Conservation (phyloP, 2,888 invertebrate species). For the Catocala fraxini region DNA sequence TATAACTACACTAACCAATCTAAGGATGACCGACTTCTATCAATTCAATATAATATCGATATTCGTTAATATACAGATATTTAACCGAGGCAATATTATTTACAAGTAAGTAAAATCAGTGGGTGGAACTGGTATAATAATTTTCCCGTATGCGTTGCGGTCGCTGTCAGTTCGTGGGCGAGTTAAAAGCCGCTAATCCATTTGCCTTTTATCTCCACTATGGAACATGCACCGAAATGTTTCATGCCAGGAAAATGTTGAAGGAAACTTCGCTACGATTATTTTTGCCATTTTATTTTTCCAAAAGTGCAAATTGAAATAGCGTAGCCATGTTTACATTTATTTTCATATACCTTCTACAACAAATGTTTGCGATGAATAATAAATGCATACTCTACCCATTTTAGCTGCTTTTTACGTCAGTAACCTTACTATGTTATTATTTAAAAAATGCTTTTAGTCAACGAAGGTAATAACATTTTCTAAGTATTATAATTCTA, state of each 20-base stretch:
- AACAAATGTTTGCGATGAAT: neutral
- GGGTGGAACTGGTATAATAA: conserved; percentile 20
- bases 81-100: neutral
- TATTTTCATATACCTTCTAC: neutral
- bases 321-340: conserved; percentile 3
- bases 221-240: conserved; percentile 64
- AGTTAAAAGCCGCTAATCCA: conserved; percentile 78
- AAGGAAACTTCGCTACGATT: conserved; percentile 51
- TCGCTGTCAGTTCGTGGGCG: conserved; percentile 52
- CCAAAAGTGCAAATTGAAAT: conserved; percentile 15
- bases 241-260: conserved; percentile 55
- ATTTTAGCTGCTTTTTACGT: too few species aligned
- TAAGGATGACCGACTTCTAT: too few species aligned
- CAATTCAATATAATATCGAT: too few species aligned
- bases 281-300: conserved; percentile 33
- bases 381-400: neutral
- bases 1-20: too few species aligned
- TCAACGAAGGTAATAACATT: neutral
- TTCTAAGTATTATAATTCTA: conserved; percentile 14
- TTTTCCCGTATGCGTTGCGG: conserved; percentile 42
- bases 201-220: conserved; percentile 69
- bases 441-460: neutral
- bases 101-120: conserved; percentile 14
- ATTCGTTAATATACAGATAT: too few species aligned
- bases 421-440: too few species aligned